Percentiles rank a stretch among this genome's conserved stretches.
phyloP scores from a whole-genome alignment of 64 coral and sea anemone species.

The Pocillopora damicornis region DNA sequence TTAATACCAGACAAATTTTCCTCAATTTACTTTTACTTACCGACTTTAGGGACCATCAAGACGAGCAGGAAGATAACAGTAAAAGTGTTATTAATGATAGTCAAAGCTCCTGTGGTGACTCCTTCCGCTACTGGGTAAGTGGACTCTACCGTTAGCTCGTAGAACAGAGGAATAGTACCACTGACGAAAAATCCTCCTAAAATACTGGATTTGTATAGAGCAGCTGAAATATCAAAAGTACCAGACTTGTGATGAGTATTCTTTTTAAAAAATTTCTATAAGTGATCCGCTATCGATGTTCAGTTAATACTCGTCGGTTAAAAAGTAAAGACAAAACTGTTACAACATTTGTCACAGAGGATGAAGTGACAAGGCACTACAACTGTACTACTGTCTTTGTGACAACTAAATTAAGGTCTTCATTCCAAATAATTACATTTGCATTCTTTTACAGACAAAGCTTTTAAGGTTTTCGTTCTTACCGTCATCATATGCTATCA shows the following conservation, averaged over 20 bases:
- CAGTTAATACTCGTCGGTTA: too few relatives aligned
- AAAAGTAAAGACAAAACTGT: too few relatives aligned
- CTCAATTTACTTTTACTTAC: constrained; percentile 24
- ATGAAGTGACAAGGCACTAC: too few relatives aligned
- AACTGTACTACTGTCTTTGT: too few relatives aligned
- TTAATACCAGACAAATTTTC: too few relatives aligned
- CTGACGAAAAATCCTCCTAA: constrained; percentile 93
- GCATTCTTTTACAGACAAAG: too few relatives aligned
- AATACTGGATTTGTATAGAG: constrained; percentile 87
- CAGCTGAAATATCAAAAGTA: constrained; percentile 33
- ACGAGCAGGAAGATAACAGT: constrained; percentile 86
- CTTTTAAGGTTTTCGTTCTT: constrained; percentile 7
- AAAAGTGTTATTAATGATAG: constrained; percentile 85
- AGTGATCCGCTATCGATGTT: neutral
- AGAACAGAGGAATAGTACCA: constrained; percentile 98
- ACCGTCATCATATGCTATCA: constrained; percentile 82
- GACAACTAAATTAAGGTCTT: too few relatives aligned
- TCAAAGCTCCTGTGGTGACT: constrained; percentile 79
- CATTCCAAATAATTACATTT: too few relatives aligned
- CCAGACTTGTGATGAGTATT: neutral
- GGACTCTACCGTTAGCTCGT: constrained; percentile 93
- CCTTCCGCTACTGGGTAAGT: constrained; percentile 95
- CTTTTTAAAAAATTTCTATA: neutral
- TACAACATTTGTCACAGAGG: too few relatives aligned
- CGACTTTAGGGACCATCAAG: constrained; percentile 88